Conservation (phyloP, 2,113 vertebrate species). For the Oophaga pumilio region DNA sequence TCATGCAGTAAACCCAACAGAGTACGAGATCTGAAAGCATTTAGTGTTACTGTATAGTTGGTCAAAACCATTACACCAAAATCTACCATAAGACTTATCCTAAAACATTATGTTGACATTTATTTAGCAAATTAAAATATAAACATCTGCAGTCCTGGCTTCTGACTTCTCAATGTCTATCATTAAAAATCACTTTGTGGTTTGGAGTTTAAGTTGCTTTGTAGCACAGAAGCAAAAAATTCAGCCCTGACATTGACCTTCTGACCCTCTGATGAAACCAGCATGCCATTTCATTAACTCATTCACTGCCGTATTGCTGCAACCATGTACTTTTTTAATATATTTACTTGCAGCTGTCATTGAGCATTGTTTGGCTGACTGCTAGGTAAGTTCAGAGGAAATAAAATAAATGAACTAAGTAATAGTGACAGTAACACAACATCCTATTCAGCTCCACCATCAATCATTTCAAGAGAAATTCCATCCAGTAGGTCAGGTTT, state of each 20-base stretch:
- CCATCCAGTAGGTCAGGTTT: no score
- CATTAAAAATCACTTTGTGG: constrained; percentile 15
- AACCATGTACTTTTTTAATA: not conserved
- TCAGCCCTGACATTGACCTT: not conserved
- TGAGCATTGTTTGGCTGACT: not conserved
- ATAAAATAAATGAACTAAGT: not conserved
- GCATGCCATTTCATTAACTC: constrained; percentile 2
- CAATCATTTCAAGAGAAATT: not conserved
- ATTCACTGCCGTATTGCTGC: not conserved
- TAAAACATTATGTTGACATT: not conserved
- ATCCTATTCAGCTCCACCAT: not conserved
- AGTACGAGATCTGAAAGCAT: not conserved
- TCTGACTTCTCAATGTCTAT: not conserved
- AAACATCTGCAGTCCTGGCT: constrained; percentile 2
- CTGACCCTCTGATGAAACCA: constrained; percentile 14
- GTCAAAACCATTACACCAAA: not conserved
- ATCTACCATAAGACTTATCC: not conserved
- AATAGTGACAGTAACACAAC: constrained; percentile 4
- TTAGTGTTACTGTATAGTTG: not conserved
- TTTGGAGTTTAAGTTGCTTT: not conserved
- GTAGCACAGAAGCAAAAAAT: constrained; percentile 17
- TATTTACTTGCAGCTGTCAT: not conserved
- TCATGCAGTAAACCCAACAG: no score
- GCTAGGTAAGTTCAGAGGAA: not conserved
- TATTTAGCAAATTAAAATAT: constrained; percentile 5